A percentile compares a stretch with the other conserved stretches of the same genome.
These are phyloP conservation scores for Ormyrus pomaceus DNA, from an alignment of 2,888 invertebrate species.

Conservation along the genomic window DNA sequence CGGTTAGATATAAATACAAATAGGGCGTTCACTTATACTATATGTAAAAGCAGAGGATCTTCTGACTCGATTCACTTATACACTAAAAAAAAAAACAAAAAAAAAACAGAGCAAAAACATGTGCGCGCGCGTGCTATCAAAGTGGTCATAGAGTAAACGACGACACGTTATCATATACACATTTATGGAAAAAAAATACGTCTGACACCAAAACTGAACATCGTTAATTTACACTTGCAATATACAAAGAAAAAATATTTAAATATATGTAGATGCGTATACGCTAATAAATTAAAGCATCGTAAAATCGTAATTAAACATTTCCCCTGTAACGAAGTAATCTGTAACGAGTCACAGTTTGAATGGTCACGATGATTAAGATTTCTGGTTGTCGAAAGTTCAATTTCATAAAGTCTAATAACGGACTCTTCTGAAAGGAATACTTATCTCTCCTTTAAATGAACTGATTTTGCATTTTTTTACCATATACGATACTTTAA, in stretches of 20 bases:
- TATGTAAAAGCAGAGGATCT: slow-evolving; percentile 16
- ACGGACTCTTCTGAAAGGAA: no score
- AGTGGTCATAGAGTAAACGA: background rate
- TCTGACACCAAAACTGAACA: slow-evolving; percentile 45
- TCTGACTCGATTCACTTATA: slow-evolving; percentile 28
- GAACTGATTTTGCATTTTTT: no score
- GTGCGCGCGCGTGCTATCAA: slow-evolving; percentile 33
- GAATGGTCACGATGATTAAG: background rate
- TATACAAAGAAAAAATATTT: slow-evolving; percentile 12
- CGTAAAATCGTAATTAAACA: slow-evolving; percentile 33
- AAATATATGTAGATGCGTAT: slow-evolving; percentile 46
- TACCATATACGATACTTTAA: no score
- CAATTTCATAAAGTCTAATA: no score
- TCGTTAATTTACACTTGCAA: slow-evolving; percentile 46
- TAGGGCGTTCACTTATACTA: slow-evolving; percentile 34
- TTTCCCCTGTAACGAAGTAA: slow-evolving; percentile 5
- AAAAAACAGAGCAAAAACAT: background rate
- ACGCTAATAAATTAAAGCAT: slow-evolving; percentile 44
- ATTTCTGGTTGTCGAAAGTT: no score
- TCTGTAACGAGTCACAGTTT: slow-evolving; percentile 5
- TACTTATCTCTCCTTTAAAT: no score
- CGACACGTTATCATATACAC: slow-evolving; percentile 21
- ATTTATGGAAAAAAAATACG: slow-evolving; percentile 38
- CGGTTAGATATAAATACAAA: slow-evolving; percentile 17
- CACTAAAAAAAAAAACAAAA: slow-evolving; percentile 6